Evolutionary conservation across 2,888 invertebrate species (phyloP).

Genomic region (Pandemis corylana): DNA sequence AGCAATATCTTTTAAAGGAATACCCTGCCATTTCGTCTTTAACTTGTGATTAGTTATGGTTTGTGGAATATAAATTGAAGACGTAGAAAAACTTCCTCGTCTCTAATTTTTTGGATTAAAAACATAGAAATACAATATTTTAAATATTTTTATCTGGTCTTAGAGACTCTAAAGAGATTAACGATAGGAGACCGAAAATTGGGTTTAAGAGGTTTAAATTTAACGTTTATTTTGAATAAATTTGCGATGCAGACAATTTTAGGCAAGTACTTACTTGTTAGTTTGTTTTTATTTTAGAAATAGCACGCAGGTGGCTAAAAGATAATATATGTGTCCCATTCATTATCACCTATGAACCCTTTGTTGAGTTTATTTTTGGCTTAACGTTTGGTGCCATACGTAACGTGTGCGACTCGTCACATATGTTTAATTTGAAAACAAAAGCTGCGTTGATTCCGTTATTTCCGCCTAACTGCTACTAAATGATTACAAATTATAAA

Average conservation of each 20-base stretch:
- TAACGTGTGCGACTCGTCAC: slow-evolving; percentile 18
- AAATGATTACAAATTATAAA: slow-evolving; percentile 44
- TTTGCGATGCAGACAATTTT: neutral
- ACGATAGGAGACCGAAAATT: no score
- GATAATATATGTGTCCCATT: neutral
- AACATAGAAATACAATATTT: no score
- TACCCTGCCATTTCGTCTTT: neutral
- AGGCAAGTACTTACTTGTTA: neutral
- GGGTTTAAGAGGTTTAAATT: no score
- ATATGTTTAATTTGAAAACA: slow-evolving; percentile 47
- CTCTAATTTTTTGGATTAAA: no score
- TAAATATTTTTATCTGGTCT: no score
- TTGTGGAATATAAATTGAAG: no score
- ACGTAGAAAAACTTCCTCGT: no score
- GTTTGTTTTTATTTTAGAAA: neutral
- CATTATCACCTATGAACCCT: neutral
- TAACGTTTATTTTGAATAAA: no score
- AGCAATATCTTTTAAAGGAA: neutral
- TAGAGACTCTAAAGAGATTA: no score
- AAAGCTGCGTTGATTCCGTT: slow-evolving; percentile 51
- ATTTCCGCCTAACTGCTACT: slow-evolving; percentile 51
- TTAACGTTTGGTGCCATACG: neutral
- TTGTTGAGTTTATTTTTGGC: neutral
- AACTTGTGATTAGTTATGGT: neutral
- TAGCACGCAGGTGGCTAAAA: neutral